These are phyloP conservation scores for Silurus aristotelis DNA, from an alignment of 2,797 vertebrate genomes.

Conservation along the genomic window DNA sequence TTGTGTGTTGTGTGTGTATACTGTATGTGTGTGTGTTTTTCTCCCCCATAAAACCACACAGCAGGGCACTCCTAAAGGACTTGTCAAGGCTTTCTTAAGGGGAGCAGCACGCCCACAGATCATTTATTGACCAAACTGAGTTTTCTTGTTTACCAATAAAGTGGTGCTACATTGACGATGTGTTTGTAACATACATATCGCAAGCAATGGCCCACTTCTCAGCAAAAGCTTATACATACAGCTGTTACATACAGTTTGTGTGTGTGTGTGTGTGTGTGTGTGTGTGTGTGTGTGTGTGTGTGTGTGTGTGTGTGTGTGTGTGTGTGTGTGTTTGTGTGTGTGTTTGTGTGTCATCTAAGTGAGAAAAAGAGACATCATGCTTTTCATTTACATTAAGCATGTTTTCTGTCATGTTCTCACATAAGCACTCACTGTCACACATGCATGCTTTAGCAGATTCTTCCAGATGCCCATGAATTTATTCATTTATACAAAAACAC, in stretches of 20 bases:
- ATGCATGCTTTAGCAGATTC: conserved; percentile 34
- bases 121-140: conserved; percentile 69
- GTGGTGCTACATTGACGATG: conserved; percentile 60
- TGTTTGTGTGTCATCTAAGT: neutral
- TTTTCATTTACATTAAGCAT: conserved; percentile 46
- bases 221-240: conserved; percentile 42
- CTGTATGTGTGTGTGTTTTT: conserved; percentile 46
- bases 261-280: neutral
- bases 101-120: conserved; percentile 60
- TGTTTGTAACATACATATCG: conserved; percentile 62
- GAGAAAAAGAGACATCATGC: conserved; percentile 20
- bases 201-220: conserved; percentile 43
- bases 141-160: conserved; percentile 69
- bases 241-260: conserved; percentile 27
- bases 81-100: conserved; percentile 57
- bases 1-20: conserved; percentile 45
- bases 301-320: neutral
- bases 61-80: conserved; percentile 59
- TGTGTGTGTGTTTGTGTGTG: too few species aligned
- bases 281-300: neutral
- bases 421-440: conserved; percentile 34
- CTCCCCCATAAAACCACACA: conserved; percentile 55
- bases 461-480: conserved; percentile 53
- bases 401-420: conserved; percentile 43
- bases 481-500: conserved; percentile 42